These are phyloP conservation scores for Zaprionus capensis DNA, from an alignment of 1,140 invertebrate genomes.

Conservation along the genomic window DNA sequence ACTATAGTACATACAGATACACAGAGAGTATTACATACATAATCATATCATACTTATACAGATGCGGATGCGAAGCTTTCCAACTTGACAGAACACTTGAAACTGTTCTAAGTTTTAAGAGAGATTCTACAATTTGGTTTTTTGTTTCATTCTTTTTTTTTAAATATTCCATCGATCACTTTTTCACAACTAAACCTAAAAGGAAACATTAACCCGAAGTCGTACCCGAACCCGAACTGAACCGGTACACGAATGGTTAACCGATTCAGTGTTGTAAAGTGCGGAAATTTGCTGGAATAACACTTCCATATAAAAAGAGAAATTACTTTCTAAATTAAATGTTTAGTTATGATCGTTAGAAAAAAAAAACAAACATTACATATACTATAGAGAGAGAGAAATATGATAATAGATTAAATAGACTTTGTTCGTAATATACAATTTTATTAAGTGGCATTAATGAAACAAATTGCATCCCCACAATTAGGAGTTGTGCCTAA, in stretches of 20 bases:
- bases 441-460: background rate
- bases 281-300: background rate
- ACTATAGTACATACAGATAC: background rate
- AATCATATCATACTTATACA: slow-evolving; percentile 2
- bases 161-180: background rate
- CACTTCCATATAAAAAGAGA: background rate
- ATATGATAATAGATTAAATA: background rate
- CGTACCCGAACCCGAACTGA: background rate
- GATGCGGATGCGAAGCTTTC: background rate
- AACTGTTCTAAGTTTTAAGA: background rate
- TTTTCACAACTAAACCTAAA: slow-evolving; percentile 4
- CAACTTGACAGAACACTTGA: background rate
- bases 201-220: background rate
- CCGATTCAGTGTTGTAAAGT: background rate
- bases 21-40: background rate
- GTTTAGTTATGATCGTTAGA: background rate
- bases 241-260: background rate
- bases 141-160: background rate
- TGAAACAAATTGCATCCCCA: background rate
- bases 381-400: background rate
- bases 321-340: background rate
- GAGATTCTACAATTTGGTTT: background rate
- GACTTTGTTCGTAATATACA: slow-evolving; percentile 4
- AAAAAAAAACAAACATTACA: background rate
- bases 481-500: background rate